Conservation (phyloP, 1,140 invertebrate genomes). For the Lordiphosa clarofinis region DNA sequence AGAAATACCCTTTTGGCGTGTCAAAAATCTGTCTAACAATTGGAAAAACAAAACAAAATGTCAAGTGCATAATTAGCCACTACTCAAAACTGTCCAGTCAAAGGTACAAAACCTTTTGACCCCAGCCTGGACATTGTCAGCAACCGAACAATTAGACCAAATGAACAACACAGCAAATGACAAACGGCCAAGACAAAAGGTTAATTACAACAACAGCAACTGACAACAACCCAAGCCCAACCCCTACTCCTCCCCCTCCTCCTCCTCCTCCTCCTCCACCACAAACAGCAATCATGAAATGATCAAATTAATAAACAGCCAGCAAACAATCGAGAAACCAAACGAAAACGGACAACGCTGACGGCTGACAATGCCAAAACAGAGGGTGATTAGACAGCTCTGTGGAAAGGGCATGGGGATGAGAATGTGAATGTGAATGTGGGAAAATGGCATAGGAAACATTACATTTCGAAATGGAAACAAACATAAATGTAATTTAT, state of each 20-base stretch:
- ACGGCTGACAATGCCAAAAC: constrained; percentile 14
- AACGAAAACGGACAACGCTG: constrained; percentile 24
- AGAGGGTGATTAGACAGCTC: constrained; percentile 36
- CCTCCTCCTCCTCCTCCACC: too few relatives aligned
- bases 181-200: constrained; percentile 64
- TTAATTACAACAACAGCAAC: constrained; percentile 66
- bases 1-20: constrained; percentile 1
- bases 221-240: constrained; percentile 23
- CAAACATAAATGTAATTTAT: constrained; percentile 75
- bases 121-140: constrained; percentile 7
- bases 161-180: constrained; percentile 34
- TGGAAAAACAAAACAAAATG: constrained; percentile 33
- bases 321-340: constrained; percentile 52
- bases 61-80: constrained; percentile 71
- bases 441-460: constrained; percentile 61
- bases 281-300: constrained; percentile 63
- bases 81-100: constrained; percentile 33
- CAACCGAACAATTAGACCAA: constrained; percentile 18
- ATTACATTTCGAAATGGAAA: constrained; percentile 55
- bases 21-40: constrained; percentile 14
- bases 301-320: constrained; percentile 74
- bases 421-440: constrained; percentile 28
- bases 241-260: background rate
- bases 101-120: constrained; percentile 36
- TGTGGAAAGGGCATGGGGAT: background rate